These are phyloP conservation scores for Lottia scabra DNA, from an alignment of 2,888 invertebrate genomes.

Conservation along the genomic window DNA sequence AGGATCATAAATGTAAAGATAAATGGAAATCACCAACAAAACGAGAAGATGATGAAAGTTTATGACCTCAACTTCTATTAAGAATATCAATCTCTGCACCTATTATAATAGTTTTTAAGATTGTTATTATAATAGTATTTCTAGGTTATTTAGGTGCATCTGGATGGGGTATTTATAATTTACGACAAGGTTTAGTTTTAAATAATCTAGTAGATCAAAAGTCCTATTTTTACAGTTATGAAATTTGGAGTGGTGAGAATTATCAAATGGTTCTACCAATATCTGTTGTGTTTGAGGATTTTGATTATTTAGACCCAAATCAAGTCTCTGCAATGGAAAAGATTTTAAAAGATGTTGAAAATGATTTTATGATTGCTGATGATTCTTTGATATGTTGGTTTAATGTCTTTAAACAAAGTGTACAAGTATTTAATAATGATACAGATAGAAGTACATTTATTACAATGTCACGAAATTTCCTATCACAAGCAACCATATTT, in stretches of 20 bases:
- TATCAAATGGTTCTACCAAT: constrained; percentile 35
- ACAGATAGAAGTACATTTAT: constrained; percentile 15
- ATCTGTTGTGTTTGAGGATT: constrained; percentile 32
- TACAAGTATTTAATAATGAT: neutral
- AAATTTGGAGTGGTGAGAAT: constrained; percentile 25
- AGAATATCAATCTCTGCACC: too few species aligned
- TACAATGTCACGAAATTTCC: constrained; percentile 15
- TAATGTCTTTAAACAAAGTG: neutral
- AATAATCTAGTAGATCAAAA: neutral
- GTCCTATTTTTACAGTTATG: constrained; percentile 38
- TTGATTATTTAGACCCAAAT: constrained; percentile 24
- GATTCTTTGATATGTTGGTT: constrained; percentile 11
- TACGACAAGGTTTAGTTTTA: neutral
- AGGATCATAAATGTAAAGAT: constrained; percentile 30
- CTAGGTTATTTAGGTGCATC: neutral
- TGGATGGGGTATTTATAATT: neutral
- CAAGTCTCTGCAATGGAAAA: neutral
- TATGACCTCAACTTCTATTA: constrained; percentile 24
- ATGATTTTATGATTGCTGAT: neutral
- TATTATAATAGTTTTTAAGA: neutral
- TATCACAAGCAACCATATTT: constrained; percentile 19
- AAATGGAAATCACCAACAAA: constrained; percentile 25
- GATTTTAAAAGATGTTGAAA: neutral
- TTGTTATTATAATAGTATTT: neutral
- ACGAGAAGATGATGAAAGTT: constrained; percentile 38